A percentile compares a stretch with the other conserved stretches of the same genome.
Conservation (phyloP, 2,888 invertebrate species). For the Keiferia lycopersicella region DNA sequence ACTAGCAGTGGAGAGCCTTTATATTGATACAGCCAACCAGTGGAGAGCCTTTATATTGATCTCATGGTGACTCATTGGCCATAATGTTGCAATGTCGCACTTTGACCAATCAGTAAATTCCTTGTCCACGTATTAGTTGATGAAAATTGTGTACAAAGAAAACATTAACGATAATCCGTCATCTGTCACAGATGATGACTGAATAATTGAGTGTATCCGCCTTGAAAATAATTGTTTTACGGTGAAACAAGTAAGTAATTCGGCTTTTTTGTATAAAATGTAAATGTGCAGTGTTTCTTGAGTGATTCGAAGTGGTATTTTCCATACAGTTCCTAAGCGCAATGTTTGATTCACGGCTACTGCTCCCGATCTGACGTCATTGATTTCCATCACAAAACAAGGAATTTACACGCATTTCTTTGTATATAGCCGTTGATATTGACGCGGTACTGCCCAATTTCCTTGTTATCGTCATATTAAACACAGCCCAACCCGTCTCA, state of each 20-base stretch:
- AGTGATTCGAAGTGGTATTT: neutral
- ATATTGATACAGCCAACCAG: slow-evolving; percentile 18
- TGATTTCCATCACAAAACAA: slow-evolving; percentile 63
- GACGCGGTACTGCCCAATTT: neutral
- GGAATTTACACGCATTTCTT: slow-evolving; percentile 41
- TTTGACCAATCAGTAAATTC: slow-evolving; percentile 5
- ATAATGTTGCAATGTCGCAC: neutral
- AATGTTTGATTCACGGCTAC: slow-evolving; percentile 31
- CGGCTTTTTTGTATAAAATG: slow-evolving; percentile 10
- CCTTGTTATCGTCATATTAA: neutral
- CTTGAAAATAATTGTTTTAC: slow-evolving; percentile 59
- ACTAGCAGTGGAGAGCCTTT: neutral
- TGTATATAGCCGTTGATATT: slow-evolving; percentile 22
- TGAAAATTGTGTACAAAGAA: slow-evolving; percentile 47
- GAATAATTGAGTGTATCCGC: slow-evolving; percentile 71
- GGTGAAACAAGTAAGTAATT: slow-evolving; percentile 62
- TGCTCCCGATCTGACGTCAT: slow-evolving; percentile 68
- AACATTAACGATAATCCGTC: slow-evolving; percentile 45
- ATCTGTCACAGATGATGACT: slow-evolving; percentile 63
- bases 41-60: slow-evolving; percentile 1
- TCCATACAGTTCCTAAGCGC: neutral
- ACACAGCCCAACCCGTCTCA: neutral
- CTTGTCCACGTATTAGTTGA: slow-evolving; percentile 15
- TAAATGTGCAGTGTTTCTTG: neutral
- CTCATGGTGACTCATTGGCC: slow-evolving; percentile 8